Evolutionary conservation across 2,797 vertebrate species (phyloP).

Genomic region (Calcarius lapponicus): DNA sequence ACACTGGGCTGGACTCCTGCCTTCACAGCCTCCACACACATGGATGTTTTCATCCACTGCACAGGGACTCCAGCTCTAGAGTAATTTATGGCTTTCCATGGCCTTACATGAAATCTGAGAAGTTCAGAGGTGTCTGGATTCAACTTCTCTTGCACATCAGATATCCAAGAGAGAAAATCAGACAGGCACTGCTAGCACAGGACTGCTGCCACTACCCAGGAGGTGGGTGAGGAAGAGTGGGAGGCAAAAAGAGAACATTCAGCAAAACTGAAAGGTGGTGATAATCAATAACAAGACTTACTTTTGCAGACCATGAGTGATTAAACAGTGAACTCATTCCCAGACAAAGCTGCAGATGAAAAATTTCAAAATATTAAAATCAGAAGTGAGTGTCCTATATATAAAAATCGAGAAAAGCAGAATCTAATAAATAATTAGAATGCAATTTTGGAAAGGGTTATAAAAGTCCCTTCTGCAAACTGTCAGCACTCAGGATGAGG

Average conservation of each 20-base stretch:
- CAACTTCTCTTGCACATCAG: background rate
- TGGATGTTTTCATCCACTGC: background rate
- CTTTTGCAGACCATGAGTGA: background rate
- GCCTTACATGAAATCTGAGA: background rate
- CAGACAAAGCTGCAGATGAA: background rate
- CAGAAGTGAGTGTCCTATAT: background rate
- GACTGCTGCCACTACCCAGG: background rate
- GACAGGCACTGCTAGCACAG: background rate
- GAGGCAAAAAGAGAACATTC: background rate
- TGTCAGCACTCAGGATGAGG: background rate
- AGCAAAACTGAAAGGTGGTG: background rate
- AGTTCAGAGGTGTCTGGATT: background rate
- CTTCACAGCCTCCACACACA: background rate
- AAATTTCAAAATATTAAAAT: background rate
- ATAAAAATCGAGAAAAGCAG: background rate
- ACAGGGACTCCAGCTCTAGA: rapidly evolving
- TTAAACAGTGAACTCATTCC: background rate
- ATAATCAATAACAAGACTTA: background rate
- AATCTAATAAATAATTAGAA: background rate
- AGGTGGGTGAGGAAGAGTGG: background rate
- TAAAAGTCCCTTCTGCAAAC: background rate
- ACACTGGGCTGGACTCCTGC: background rate
- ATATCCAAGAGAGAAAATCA: background rate
- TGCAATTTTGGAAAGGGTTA: background rate
- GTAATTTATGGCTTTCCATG: background rate